Evolutionary conservation across 2,797 vertebrate species (phyloP), one percentile per base, ranked within the genome.

Genomic region (Gastrophryne carolinensis): DNA sequence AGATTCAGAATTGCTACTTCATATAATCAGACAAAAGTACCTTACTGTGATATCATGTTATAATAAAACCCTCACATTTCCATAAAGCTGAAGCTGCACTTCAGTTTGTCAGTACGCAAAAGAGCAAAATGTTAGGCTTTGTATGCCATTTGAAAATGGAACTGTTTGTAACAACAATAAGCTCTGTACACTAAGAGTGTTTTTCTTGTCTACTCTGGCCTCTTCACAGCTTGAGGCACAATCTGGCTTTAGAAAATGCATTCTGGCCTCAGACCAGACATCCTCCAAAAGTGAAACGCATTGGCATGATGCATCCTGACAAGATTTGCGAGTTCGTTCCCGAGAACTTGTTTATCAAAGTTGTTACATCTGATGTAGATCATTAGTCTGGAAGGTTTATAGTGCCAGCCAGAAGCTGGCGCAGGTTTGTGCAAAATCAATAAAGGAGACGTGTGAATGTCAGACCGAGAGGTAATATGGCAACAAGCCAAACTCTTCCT

Each of bases 301-400:
- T 58, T 75, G 65, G 47, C 47, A n/a, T 75, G 34, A 68, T 75
- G 35, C 37, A 15, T 34, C 32, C 12, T 27, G 29, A 47, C 30
- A 61, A 61, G 73, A 75, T 68, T 75, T 68, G 52, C 26, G 56
- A 61, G 44, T 68, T 41, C 23, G 47, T 68, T 44, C 52, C 56
- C 44, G 34, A 54, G 54, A 75, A 50, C 65, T 61, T 69, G 57
- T 75, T 69, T 75, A 75, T 75, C 44, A 69, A 69, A 63, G 56
- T 75, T 69, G 65, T 69, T 62, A 62, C 26, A 69, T 62, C 41
- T 75, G 64, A 69, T 69, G 57, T 76, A 76, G 56, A 69, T 76
- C 47, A 63, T 76, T 69, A 62, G 65, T 69, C 65, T 69, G 44
- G 34, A 69, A 62, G 56, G 41, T 41, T 60, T 69, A 67, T 19